These are phyloP conservation scores for Tichodroma muraria DNA, from an alignment of 2,113 vertebrate genomes.

Conservation along the genomic window DNA sequence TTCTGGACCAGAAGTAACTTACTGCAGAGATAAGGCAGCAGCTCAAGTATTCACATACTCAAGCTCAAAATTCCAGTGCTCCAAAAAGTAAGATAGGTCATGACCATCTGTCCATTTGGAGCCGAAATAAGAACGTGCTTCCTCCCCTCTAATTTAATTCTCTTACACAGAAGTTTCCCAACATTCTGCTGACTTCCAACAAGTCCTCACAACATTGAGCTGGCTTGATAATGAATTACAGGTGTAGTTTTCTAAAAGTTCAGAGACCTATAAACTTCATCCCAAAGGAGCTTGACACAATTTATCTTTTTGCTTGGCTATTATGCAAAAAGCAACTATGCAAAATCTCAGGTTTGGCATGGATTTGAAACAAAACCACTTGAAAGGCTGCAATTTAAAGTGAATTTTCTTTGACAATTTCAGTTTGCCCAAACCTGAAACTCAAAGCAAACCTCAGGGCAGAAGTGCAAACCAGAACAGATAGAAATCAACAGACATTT, in stretches of 20 bases:
- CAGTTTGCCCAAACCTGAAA: constrained; percentile 31
- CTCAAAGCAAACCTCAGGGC: constrained; percentile 21
- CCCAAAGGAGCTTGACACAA: neutral
- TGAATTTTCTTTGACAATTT: constrained; percentile 6
- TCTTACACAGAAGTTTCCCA: neutral
- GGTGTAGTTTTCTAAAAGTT: neutral
- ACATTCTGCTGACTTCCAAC: neutral
- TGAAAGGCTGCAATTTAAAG: neutral
- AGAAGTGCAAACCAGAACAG: constrained; percentile 13
- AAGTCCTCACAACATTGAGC: neutral
- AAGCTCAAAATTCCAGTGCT: neutral
- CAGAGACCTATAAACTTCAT: neutral
- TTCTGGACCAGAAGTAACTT: neutral
- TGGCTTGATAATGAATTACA: neutral
- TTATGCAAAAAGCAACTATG: constrained; percentile 9
- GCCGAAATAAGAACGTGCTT: neutral
- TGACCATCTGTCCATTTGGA: neutral
- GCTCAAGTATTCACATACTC: neutral
- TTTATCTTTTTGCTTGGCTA: neutral
- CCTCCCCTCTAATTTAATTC: neutral
- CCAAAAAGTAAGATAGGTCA: neutral
- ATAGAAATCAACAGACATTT: neutral
- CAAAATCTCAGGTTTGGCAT: constrained; percentile 29
- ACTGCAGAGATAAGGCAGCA: neutral
- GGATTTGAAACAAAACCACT: constrained; percentile 4